A percentile compares a stretch with the other conserved stretches of the same genome.
Evolutionary conservation across 2,797 vertebrate genomes (phyloP).

Genomic region (Sarcophilus harrisii): DNA sequence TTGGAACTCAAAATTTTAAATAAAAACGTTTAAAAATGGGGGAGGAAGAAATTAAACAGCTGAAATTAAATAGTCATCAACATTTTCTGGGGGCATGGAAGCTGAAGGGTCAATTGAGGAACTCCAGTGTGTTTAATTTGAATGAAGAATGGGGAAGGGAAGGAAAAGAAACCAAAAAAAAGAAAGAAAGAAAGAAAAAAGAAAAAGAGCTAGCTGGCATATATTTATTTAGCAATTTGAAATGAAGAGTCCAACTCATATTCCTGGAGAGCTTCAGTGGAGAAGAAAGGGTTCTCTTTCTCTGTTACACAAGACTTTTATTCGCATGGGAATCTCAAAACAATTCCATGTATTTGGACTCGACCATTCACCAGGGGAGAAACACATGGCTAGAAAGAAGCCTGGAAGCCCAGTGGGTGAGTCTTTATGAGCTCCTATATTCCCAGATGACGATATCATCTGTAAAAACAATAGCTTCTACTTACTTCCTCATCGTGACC

Average conservation of each 20-base stretch:
- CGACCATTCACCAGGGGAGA: not conserved
- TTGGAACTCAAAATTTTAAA: not conserved
- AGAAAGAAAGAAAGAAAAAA: not conserved
- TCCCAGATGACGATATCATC: not conserved
- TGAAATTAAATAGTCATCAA: slow-evolving; percentile 23
- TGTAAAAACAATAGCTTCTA: not conserved
- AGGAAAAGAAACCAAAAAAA: not conserved
- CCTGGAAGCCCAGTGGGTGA: not conserved
- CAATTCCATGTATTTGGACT: not conserved
- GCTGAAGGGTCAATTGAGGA: slow-evolving; percentile 30
- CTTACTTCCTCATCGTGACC: not conserved
- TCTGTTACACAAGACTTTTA: slow-evolving; percentile 30
- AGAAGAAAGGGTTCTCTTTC: slow-evolving; percentile 53
- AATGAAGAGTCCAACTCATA: slow-evolving; percentile 41
- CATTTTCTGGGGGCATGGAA: slow-evolving; percentile 48
- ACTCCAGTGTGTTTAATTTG: slow-evolving; percentile 35
- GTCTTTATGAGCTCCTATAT: not conserved
- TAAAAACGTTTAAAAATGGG: no score
- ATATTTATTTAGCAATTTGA: slow-evolving; percentile 59
- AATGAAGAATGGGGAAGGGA: not conserved
- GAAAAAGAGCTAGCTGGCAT: slow-evolving; percentile 15
- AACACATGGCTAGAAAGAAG: not conserved
- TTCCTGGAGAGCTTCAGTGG: slow-evolving; percentile 36
- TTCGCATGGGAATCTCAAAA: slow-evolving; percentile 50
- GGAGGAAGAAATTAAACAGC: not conserved